Evolutionary conservation across 2,888 invertebrate species (phyloP).

Genomic region (Limnephilus auricula): DNA sequence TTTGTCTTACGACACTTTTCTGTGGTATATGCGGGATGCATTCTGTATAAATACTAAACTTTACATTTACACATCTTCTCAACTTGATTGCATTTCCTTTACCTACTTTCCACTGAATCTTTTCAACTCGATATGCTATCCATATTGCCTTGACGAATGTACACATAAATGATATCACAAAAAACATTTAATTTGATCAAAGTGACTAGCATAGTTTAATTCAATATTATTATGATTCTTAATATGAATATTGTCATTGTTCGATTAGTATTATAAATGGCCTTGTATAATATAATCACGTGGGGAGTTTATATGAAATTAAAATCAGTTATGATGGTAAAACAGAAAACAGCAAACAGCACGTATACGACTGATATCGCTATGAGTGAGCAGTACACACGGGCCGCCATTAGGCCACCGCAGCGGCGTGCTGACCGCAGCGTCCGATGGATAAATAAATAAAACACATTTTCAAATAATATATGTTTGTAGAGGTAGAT

Average conservation of each 20-base stretch:
- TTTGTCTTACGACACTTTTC: too few species aligned
- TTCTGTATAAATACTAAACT: too few species aligned
- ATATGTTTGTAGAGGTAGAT: slow-evolving; percentile 43
- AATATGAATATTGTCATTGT: not conserved
- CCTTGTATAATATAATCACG: not conserved
- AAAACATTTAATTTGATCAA: too few species aligned
- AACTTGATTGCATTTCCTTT: too few species aligned
- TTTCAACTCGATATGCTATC: too few species aligned
- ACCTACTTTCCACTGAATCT: too few species aligned
- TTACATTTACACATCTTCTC: too few species aligned
- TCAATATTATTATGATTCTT: too few species aligned
- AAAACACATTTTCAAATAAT: slow-evolving; percentile 58
- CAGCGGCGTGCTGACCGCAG: slow-evolving; percentile 51
- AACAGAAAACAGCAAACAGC: not conserved
- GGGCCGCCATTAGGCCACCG: slow-evolving; percentile 10
- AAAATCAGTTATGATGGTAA: slow-evolving; percentile 33
- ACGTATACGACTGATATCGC: not conserved
- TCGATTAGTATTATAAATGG: not conserved
- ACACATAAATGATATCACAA: too few species aligned
- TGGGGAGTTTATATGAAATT: not conserved
- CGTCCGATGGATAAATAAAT: slow-evolving; percentile 60
- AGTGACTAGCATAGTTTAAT: too few species aligned
- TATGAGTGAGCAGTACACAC: not conserved
- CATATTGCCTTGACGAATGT: too few species aligned
- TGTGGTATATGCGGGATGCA: too few species aligned